Evolutionary conservation across 1,140 invertebrate species (phyloP).

Genomic region (Lepidurus couesii): DNA sequence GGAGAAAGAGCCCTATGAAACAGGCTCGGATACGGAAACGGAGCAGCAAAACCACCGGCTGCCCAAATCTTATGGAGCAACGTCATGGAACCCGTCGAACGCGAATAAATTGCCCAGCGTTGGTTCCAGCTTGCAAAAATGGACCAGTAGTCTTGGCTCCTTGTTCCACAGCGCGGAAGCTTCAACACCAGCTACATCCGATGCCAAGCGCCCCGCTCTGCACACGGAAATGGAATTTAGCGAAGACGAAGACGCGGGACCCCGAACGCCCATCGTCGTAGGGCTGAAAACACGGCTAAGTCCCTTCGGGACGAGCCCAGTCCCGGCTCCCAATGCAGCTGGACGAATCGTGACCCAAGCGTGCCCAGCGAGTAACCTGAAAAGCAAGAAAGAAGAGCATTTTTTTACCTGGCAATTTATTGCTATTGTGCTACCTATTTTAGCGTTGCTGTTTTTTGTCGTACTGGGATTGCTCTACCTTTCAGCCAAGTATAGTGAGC

Average conservation of each 20-base stretch:
- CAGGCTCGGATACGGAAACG: slow-evolving; percentile 31
- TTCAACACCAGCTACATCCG: not conserved
- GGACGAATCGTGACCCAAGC: not conserved
- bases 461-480: slow-evolving; percentile 29
- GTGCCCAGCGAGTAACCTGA: not conserved
- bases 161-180: not conserved
- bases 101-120: not conserved
- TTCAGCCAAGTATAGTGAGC: slow-evolving; percentile 23
- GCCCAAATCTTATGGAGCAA: not conserved
- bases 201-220: not conserved
- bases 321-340: not conserved
- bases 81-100: not conserved
- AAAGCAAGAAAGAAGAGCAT: slow-evolving; percentile 10
- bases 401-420: slow-evolving; percentile 29
- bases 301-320: not conserved
- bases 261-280: not conserved
- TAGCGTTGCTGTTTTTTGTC: slow-evolving; percentile 30
- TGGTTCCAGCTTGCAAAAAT: not conserved
- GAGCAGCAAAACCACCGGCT: not conserved
- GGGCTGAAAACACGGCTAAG: not conserved
- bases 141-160: not conserved
- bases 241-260: slow-evolving; percentile 2
- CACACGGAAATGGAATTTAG: not conserved
- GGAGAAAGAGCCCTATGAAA: slow-evolving; percentile 32
- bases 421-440: slow-evolving; percentile 26